phyloP scores from a whole-genome alignment of 2,113 vertebrate species.

The Bujurquina vittata region DNA sequence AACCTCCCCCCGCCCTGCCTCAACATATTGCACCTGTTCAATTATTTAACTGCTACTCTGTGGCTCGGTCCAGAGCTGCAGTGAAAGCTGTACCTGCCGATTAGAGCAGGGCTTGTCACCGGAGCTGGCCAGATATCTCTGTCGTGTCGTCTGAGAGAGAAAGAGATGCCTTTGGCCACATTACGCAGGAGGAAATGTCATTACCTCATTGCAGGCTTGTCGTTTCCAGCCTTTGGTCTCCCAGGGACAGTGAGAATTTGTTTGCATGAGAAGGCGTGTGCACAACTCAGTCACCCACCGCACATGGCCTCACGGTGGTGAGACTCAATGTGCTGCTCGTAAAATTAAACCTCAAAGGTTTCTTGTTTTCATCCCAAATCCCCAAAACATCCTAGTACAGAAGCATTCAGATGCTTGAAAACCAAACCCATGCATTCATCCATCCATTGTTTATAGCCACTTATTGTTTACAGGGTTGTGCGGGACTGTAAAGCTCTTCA shows the following conservation, averaged over 20 bases:
- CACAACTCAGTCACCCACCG: conserved; percentile 1
- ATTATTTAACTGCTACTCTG: conserved; percentile 87
- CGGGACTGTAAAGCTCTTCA: background rate
- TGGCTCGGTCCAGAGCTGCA: conserved; percentile 81
- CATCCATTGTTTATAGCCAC: background rate
- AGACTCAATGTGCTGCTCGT: background rate
- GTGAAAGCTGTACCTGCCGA: conserved; percentile 86
- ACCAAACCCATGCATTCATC: background rate
- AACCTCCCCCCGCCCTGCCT: conserved; percentile 55
- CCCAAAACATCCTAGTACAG: background rate
- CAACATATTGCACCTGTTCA: conserved; percentile 87
- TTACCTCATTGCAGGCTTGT: conserved; percentile 71
- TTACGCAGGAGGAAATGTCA: conserved; percentile 71
- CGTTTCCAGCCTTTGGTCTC: conserved; percentile 66
- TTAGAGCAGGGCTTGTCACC: conserved; percentile 80
- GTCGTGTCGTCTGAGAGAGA: conserved; percentile 49
- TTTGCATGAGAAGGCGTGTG: conserved; percentile 11
- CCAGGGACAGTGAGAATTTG: conserved; percentile 27
- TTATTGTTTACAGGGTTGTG: background rate
- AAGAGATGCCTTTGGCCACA: conserved; percentile 61
- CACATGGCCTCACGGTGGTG: background rate
- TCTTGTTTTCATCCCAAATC: background rate
- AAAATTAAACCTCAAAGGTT: background rate
- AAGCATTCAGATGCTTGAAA: background rate
- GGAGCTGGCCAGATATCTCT: conserved; percentile 72